These are phyloP conservation scores for Antheraea yamamai DNA, from an alignment of 2,888 invertebrate species.

Conservation along the genomic window DNA sequence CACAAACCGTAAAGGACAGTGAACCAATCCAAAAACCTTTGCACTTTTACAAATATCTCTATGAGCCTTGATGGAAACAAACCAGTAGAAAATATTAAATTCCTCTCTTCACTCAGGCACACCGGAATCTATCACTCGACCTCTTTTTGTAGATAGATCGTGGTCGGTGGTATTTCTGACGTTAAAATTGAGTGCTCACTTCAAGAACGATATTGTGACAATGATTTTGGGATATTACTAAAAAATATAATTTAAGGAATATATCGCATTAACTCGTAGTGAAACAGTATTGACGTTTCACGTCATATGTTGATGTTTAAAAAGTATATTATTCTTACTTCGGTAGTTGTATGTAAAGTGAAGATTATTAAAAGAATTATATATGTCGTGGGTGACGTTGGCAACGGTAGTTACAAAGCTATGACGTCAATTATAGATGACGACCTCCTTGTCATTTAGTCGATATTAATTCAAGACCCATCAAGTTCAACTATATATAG, in stretches of 20 bases:
- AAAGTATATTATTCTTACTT: background rate
- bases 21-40: background rate
- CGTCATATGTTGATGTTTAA: background rate
- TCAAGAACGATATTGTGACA: background rate
- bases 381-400: too few species aligned
- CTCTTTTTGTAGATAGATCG: constrained; percentile 8
- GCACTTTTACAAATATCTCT: background rate
- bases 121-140: constrained; percentile 2
- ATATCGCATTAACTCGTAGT: background rate
- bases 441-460: too few species aligned
- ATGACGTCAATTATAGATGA: too few species aligned
- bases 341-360: too few species aligned
- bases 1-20: background rate
- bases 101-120: background rate
- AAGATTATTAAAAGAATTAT: too few species aligned
- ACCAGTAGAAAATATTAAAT: background rate
- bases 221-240: background rate
- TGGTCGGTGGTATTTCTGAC: constrained; percentile 11
- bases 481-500: too few species aligned
- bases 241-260: background rate
- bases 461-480: too few species aligned
- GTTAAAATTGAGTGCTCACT: constrained; percentile 5
- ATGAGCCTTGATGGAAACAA: background rate
- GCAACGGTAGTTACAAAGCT: too few species aligned
- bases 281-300: background rate